Base-by-base conservation (phyloP, 2,888 invertebrate species). In the Terebella lapidaria region DNA sequence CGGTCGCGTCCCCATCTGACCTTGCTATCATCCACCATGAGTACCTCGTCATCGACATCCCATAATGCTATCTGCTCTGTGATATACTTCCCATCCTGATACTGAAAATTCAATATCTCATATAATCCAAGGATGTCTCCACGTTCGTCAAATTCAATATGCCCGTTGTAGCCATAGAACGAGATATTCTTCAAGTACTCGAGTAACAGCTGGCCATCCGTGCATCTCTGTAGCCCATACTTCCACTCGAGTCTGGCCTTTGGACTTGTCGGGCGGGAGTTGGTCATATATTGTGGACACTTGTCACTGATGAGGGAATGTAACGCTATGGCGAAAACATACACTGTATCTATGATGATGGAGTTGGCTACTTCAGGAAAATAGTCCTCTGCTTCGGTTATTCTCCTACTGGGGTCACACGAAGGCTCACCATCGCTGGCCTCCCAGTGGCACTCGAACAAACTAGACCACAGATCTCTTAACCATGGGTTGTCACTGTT, bases 91-190 rank as follows among this genome's bases (percentile, higher is more conserved):
- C 58, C 59, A 15, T 57, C 54, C 18, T 45, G 49, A 18, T 56
- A 29, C 58, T 67, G 65, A 56, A 71, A 72, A 55, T 76, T 74
- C 15, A 67, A 60, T 15, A 76, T 60, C 45, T 71, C 70, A 35
- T 74, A 74, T 29, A 66, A 65, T 2, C 74, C 71, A 26, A 69
- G 58, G 1, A 71, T 62, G 56, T 76, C 74, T 0, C 75, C 75
- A 25, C 71, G 67, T 46, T 67, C 56, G 59, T 76, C 72, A 58
- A 76, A 76, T 15, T 67, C 61, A 35, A 74, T 67, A 35, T 69
- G 65, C 0, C 74, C 74, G 49, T 63, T 63, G 22, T 68, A 65
- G 5, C 74, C 73, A 5, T 62, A 54, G 10, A 63, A 42, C 30
- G 49, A 53, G 26, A 49, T 61, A 35, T 61, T 56, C 29, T 49